Evolutionary conservation across 2,797 vertebrate genomes (phyloP), one percentile per base, ranked within the genome.

Genomic region (Valencia hispanica): DNA sequence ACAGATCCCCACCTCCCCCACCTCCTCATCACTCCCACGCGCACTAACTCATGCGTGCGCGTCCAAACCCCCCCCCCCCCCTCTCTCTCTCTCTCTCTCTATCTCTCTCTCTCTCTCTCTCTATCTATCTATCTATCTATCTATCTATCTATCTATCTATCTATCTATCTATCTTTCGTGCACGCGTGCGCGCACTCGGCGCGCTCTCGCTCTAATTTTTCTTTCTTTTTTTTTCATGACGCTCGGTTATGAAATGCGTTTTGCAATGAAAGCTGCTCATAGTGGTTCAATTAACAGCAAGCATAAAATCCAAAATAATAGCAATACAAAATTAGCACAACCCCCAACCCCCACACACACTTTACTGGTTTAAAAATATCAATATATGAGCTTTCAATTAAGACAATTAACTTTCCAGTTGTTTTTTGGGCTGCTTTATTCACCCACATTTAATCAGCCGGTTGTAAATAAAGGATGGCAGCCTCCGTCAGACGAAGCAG

Each of bases 191-290:
- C 94, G 94, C 95, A 94, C 94, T 93, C 95, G 9, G 76, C 63
- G 70, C 82, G 95, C 94, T 74, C 83, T 74, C 95, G 72, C 83
- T 76, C 41, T 27, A 95, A 93, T 95, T 92, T 91, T 57, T 36
- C 18, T 8, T 32, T 20, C 34, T 32, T 63, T 51, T 17, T 43
- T 94, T 91, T 94, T 96, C 92, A 95, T 96, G 96, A 96, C 88
- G 95, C 94, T 95, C 93, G 89, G 92, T 95, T 95, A 94, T 94
- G 94, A 96, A 96, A 95, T 85, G 94, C 94, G 95, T 96, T 36
- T 65, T 94, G 89, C 86, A 81, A 88, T 84, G 80, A 89, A 95
- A 95, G 94, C 91, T 96, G 96, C 94, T 96, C 94, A 95, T 96
- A 87, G 86, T 82, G 85, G 48, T 83, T 82, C 70, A 68, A 50